Percentiles rank a stretch among this genome's conserved stretches.
Conservation (phyloP, 2,113 vertebrate genomes). For the Platichthys stellatus region DNA sequence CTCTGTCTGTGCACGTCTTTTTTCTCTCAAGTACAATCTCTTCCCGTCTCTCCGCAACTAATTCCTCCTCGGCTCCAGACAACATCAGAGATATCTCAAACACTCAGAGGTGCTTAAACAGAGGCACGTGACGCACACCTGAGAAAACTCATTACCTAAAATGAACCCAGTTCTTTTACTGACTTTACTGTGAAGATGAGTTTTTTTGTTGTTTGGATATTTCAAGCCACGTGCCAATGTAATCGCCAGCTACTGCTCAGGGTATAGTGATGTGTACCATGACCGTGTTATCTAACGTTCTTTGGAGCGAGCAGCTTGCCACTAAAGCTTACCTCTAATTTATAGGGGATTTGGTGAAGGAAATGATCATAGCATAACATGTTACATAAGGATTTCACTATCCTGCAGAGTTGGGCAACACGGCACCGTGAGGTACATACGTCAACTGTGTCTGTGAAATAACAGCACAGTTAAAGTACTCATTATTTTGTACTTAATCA, state of each 20-base stretch:
- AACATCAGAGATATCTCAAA: constrained; percentile 18
- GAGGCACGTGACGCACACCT: neutral
- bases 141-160: constrained; percentile 45
- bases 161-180: constrained; percentile 29
- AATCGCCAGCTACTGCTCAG: constrained; percentile 6
- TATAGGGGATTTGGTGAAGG: constrained; percentile 70
- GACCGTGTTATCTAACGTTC: constrained; percentile 58
- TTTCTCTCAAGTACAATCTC: constrained; percentile 25
- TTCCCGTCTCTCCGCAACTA: neutral
- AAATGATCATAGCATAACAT: constrained; percentile 54
- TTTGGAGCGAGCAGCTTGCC: constrained; percentile 57
- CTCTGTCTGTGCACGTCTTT: constrained; percentile 16
- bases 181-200: neutral
- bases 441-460: too few relatives aligned
- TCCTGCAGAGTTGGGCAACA: constrained; percentile 5
- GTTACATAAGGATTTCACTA: constrained; percentile 60
- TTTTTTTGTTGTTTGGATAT: constrained; percentile 7
- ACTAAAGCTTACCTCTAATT: constrained; percentile 69
- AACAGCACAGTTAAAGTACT: too few relatives aligned
- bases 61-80: constrained; percentile 8
- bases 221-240: constrained; percentile 9
- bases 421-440: neutral
- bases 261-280: constrained; percentile 24
- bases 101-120: neutral
- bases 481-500: too few relatives aligned